These are phyloP conservation scores for Liasis olivaceus DNA, from an alignment of 2,797 vertebrate species.

Conservation along the genomic window DNA sequence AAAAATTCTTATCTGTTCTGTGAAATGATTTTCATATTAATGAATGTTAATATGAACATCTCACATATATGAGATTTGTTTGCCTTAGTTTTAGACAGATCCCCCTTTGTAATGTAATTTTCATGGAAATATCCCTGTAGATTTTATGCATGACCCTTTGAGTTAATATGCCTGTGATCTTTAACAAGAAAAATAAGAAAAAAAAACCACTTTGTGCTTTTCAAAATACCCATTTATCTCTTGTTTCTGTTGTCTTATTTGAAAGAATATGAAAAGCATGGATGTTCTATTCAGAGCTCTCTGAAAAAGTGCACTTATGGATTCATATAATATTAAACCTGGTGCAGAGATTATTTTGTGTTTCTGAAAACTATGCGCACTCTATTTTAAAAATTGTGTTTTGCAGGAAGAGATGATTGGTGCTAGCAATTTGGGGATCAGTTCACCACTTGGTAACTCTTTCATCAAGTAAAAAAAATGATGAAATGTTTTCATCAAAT, in stretches of 20 bases:
- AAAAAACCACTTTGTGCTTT: neutral
- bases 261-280: slow-evolving; percentile 6
- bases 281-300: neutral
- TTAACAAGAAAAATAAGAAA: neutral
- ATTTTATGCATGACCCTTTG: slow-evolving; percentile 27
- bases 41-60: too few relatives aligned
- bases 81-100: slow-evolving; percentile 30
- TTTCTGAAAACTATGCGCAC: neutral
- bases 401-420: neutral
- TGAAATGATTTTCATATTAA: slow-evolving; percentile 26
- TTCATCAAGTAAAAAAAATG: neutral
- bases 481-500: too few relatives aligned
- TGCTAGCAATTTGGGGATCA: too few relatives aligned
- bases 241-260: slow-evolving; percentile 34
- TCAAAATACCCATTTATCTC: slow-evolving; percentile 27
- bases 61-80: neutral
- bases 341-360: neutral
- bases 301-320: slow-evolving; percentile 5
- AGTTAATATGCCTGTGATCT: slow-evolving; percentile 39
- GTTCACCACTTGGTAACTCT: neutral
- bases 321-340: slow-evolving; percentile 19
- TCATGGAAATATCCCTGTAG: slow-evolving; percentile 39
- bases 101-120: slow-evolving; percentile 44
- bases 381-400: neutral
- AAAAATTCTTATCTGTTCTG: neutral